These are phyloP conservation scores for Danionella dracula DNA, from an alignment of 2,797 vertebrate genomes.

Conservation along the genomic window DNA sequence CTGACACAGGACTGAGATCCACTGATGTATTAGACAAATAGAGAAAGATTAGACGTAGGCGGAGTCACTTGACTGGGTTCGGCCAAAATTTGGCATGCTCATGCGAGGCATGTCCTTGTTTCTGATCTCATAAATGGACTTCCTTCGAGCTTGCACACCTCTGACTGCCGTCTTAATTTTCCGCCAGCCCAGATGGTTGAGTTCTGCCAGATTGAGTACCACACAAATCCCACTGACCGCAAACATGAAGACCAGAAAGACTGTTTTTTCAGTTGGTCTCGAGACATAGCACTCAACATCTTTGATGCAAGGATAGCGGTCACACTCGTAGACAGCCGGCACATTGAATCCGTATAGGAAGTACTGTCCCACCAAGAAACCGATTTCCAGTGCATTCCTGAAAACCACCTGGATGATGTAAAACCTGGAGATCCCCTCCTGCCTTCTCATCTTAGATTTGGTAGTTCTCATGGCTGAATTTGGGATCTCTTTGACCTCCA, in stretches of 20 bases:
- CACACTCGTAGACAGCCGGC: constrained; percentile 84
- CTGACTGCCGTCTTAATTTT: constrained; percentile 89
- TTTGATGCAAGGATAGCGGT: constrained; percentile 89
- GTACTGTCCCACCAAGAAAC: constrained; percentile 89
- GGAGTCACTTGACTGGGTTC: constrained; percentile 91
- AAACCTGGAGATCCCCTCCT: constrained; percentile 90
- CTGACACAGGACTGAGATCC: neutral
- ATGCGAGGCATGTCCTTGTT: constrained; percentile 87
- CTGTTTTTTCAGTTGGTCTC: constrained; percentile 88
- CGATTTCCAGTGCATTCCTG: constrained; percentile 87
- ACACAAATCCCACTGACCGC: constrained; percentile 90
- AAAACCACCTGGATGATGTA: constrained; percentile 94
- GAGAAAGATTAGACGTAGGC: constrained; percentile 83
- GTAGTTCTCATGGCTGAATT: constrained; percentile 66
- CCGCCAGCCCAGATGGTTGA: constrained; percentile 90
- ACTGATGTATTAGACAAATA: neutral
- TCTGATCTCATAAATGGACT: constrained; percentile 89
- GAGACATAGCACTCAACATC: constrained; percentile 92
- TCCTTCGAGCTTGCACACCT: constrained; percentile 85
- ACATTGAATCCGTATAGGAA: constrained; percentile 89
- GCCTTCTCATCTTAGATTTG: constrained; percentile 83
- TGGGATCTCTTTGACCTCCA: constrained; percentile 83
- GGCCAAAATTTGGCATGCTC: constrained; percentile 88
- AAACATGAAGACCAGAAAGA: constrained; percentile 92
- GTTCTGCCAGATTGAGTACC: constrained; percentile 86